Base-by-base conservation (phyloP, 1,140 invertebrate species). In the Halyomorpha halys region DNA sequence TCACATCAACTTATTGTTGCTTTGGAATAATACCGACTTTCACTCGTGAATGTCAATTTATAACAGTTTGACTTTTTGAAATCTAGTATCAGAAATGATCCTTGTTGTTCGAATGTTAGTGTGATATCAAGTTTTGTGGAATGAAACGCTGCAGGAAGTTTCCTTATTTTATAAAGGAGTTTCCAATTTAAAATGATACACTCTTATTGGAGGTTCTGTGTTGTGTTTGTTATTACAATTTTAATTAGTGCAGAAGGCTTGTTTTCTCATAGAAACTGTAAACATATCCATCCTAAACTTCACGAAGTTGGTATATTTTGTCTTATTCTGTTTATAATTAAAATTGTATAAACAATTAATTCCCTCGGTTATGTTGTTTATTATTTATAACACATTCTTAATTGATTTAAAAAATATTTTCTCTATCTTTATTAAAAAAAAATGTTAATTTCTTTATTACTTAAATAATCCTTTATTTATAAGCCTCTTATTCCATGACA, bases 201-300 rank as follows among this genome's bases (percentile, higher is more conserved):
- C 14, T 15, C 23, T 23, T 56, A 23, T 56, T 56, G 18, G 53
- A 23, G 23, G 23, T 56, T 23, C 19, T 56, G 53, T 23, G 23
- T 23, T 56, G 53, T 56, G 15, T 23, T 76, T 67, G 65, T 74
- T 62, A 63, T 75, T 70, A 72, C 71, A 69, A 69, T 71, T 72
- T 70, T 74, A 63, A 70, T 73, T 69, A 65, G 71, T 62, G 75
- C 73, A 64, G 73, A 71, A 73, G 75, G 73, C 56, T 75, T 77
- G 71, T 76, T 77, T 70, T 73, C 74, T 63, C 75, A 77, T 63
- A 73, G 73, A 21, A 74, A 77, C 53, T 81, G 79, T 73, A 77
- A 68, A 65, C 79, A 81, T 68, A 73, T 75, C 61, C 77, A 80
- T 72, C 79, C 79, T 16, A 74, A 73, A 51, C 71, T 74, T 16